A percentile compares a stretch with the other conserved stretches of the same genome.
These are phyloP conservation scores for Drosophila barbarae DNA, from an alignment of 2,888 invertebrate genomes.

Conservation along the genomic window DNA sequence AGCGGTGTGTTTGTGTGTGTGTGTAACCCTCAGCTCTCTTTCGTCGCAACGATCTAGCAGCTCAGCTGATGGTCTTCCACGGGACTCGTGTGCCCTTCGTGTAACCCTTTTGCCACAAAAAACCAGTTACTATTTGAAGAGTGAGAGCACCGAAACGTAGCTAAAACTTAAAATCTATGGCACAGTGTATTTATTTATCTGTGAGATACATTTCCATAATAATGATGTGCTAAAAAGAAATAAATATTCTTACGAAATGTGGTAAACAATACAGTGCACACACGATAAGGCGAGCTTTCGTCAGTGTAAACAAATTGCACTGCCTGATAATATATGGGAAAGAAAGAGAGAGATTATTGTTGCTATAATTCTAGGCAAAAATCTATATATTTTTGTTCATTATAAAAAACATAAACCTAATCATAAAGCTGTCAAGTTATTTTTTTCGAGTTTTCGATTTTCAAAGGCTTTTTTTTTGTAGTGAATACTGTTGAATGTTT, in stretches of 20 bases:
- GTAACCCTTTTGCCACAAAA: conserved; percentile 5
- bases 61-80: conserved; percentile 8
- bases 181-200: background rate
- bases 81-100: conserved; percentile 7
- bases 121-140: conserved; percentile 1
- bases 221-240: conserved; percentile 7
- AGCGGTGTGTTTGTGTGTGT: background rate
- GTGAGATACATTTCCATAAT: conserved; percentile 1
- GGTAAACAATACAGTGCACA: conserved; percentile 7
- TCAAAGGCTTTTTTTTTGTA: too few relatives aligned
- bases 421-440: too few relatives aligned
- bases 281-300: background rate
- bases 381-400: too few relatives aligned
- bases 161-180: background rate
- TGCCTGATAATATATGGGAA: too few relatives aligned
- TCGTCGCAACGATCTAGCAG: conserved; percentile 1
- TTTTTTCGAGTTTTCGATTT: too few relatives aligned
- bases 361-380: too few relatives aligned
- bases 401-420: too few relatives aligned
- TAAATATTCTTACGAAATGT: conserved; percentile 1
- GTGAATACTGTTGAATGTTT: background rate
- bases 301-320: background rate
- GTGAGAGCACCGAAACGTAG: background rate
- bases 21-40: conserved; percentile 5
- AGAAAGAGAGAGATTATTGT: too few relatives aligned